phyloP scores from a whole-genome alignment of 2,113 vertebrate genomes.

The Mustelus asterias region DNA sequence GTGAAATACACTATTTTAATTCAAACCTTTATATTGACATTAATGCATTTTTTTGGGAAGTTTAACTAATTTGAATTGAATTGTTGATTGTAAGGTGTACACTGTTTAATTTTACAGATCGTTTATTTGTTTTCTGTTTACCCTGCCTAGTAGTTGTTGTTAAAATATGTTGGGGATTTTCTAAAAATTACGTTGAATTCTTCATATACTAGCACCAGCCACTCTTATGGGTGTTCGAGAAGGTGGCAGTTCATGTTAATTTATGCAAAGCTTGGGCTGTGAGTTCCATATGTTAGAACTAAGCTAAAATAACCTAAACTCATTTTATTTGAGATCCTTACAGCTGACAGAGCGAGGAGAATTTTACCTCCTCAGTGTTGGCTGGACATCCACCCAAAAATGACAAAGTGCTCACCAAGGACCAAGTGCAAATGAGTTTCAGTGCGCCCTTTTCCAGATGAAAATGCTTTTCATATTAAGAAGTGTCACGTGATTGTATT shows the following conservation, averaged over 20 bases:
- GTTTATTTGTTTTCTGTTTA: not conserved
- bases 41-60: not conserved
- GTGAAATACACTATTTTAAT: not conserved
- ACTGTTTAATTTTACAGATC: not conserved
- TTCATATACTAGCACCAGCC: not conserved
- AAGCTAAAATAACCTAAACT: not conserved
- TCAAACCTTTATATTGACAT: not conserved
- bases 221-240: not conserved
- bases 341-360: not conserved
- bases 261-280: not conserved
- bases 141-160: not conserved
- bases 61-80: not conserved
- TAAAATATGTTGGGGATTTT: not conserved
- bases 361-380: not conserved
- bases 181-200: not conserved
- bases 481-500: not conserved
- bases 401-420: not conserved
- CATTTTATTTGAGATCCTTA: not conserved
- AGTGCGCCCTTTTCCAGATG: not conserved
- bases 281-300: not conserved
- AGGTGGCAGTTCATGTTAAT: not conserved
- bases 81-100: not conserved
- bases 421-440: not conserved
- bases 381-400: not conserved
- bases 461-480: not conserved